Evolutionary conservation across 2,888 invertebrate species (phyloP), one percentile per base, ranked within the genome.

Genomic region (Hipparchia sbordonii): DNA sequence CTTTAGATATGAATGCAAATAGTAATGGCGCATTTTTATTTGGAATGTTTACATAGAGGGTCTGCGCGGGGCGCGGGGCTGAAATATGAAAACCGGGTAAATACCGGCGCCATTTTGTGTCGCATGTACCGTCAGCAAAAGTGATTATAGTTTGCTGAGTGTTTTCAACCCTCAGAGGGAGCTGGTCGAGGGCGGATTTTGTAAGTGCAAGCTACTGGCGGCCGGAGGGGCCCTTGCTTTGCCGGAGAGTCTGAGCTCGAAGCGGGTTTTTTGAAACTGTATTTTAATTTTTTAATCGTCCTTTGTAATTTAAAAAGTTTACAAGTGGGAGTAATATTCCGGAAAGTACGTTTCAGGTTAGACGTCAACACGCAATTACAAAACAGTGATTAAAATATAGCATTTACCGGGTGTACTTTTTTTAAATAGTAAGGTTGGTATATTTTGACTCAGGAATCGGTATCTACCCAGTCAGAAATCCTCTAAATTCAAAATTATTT

Each of bases 1-100:
- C 93, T 92, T 91, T 92, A 89, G 92, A 92, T 93, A 93, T 93
- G 91, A 93, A 93, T 93, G 92, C 92, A 93, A 93, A 93, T 93
- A 92, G 92, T 92, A 89, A 93, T 92, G 93, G 93, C 91, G 92
- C 87, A 91, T 92, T 92, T 93, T 93, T 93, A 92, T 92, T 89
- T 84, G 81, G 82, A 89, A 90, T 92, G 92, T 93, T 93, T 93
- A 93, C 87, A 91, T 93, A 93, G 90, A 92, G 91, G 92, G 92
- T 84, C 80, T 72, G 79, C 77, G 81, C 82, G 77, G 74, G 48
- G 48, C 6, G 48, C 48, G 48, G 80, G 82, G 78, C 79, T 74
- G 77, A 76, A 75, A 77, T 79, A 79, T 77, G 82, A 80, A 79
- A 79, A 79, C 82, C 82, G 80, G 80, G 87, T 85, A 89, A 88